Conservation (phyloP, 2,888 invertebrate genomes). For the Agrotis clavis region DNA sequence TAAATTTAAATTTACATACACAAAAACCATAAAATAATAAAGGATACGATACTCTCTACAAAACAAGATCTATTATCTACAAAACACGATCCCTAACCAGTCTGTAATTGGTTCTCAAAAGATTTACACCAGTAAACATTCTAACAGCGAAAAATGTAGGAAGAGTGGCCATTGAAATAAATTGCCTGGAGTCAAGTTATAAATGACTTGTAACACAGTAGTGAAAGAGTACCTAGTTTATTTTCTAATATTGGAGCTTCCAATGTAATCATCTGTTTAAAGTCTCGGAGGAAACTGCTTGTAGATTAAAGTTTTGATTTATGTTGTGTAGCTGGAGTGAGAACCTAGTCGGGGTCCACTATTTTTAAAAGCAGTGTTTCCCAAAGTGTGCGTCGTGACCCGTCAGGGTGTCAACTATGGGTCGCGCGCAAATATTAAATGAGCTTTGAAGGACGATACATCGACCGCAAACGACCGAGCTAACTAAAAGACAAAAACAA, state of each 20-base stretch:
- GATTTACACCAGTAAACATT: conserved; percentile 60
- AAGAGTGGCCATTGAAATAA: conserved; percentile 42
- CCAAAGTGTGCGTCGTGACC: too few species aligned
- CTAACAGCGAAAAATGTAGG: conserved; percentile 52
- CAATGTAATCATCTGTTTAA: conserved; percentile 27
- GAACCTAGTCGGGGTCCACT: neutral
- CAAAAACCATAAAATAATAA: too few species aligned
- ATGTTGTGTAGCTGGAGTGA: neutral
- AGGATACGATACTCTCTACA: neutral
- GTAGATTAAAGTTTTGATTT: conserved; percentile 33
- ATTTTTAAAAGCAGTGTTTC: neutral
- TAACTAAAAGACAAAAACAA: too few species aligned
- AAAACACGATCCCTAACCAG: conserved; percentile 24
- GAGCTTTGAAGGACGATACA: too few species aligned
- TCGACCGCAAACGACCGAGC: too few species aligned
- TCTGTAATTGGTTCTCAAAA: conserved; percentile 50
- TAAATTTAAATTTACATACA: too few species aligned
- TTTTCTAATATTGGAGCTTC: conserved; percentile 52
- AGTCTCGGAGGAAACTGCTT: conserved; percentile 7
- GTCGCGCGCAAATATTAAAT: too few species aligned
- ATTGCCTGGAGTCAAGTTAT: conserved; percentile 24
- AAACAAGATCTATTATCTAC: conserved; percentile 11
- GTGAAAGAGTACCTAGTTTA: conserved; percentile 26
- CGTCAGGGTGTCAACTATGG: too few species aligned
- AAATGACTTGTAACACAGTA: conserved; percentile 34